These are phyloP conservation scores for Ornithoptera priamus DNA, from an alignment of 2,888 invertebrate species.

Conservation along the genomic window DNA sequence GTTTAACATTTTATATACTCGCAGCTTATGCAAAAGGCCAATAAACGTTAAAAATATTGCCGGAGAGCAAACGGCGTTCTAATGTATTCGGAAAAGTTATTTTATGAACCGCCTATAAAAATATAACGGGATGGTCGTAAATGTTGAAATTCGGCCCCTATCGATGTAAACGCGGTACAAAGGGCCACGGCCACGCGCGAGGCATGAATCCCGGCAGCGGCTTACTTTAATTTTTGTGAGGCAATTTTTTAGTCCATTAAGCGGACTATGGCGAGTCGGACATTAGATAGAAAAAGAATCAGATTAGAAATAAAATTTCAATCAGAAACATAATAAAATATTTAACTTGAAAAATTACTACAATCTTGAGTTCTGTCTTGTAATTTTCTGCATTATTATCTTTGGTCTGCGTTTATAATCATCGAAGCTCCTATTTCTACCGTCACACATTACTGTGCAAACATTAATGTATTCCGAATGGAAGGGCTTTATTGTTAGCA, in stretches of 20 bases:
- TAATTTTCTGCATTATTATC: no score
- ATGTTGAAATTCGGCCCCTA: constrained; percentile 66
- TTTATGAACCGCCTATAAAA: constrained; percentile 75
- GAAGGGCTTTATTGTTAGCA: no score
- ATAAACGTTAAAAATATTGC: constrained; percentile 72
- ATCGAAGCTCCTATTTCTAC: no score
- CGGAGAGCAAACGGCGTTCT: constrained; percentile 57
- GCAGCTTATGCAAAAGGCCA: constrained; percentile 65
- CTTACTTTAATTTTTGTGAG: constrained; percentile 61
- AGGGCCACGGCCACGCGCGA: constrained; percentile 18
- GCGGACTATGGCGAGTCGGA: constrained; percentile 30
- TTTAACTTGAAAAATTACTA: no score
- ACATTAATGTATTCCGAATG: no score
- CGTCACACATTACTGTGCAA: no score
- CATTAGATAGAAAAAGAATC: background rate
- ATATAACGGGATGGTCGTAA: constrained; percentile 66
- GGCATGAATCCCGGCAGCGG: constrained; percentile 32
- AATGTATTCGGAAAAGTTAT: constrained; percentile 72
- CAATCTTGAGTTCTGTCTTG: no score
- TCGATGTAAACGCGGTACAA: constrained; percentile 53
- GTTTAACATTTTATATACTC: constrained; percentile 52
- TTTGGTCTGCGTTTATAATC: no score
- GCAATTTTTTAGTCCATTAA: constrained; percentile 56
- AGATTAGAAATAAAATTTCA: background rate
- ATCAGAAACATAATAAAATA: background rate